Evolutionary conservation across 2,888 invertebrate genomes (phyloP).

Genomic region (Brachypalpus laphriformis): DNA sequence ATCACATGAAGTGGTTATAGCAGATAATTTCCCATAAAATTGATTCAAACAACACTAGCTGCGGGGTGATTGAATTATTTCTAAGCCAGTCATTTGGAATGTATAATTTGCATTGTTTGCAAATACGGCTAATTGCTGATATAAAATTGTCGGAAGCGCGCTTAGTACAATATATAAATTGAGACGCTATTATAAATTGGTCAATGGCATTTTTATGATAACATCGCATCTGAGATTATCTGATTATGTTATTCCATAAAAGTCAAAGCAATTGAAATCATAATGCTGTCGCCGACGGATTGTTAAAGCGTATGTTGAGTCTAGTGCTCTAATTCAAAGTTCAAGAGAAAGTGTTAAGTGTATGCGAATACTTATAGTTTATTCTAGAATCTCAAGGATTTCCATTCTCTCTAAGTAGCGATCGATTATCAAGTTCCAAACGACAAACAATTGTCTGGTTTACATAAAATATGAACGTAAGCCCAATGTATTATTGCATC

Average conservation of each 20-base stretch:
- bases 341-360: neutral
- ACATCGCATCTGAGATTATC: neutral
- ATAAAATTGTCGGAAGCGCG: slow-evolving; percentile 18
- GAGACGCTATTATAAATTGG: neutral
- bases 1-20: slow-evolving; percentile 21
- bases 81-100: neutral
- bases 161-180: slow-evolving; percentile 16
- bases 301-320: neutral
- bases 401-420: neutral
- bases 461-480: neutral
- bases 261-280: neutral
- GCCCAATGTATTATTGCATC: neutral
- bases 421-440: neutral
- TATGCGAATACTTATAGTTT: no score
- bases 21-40: slow-evolving; percentile 51
- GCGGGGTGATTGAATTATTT: slow-evolving; percentile 9
- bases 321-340: neutral
- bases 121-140: slow-evolving; percentile 22
- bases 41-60: slow-evolving; percentile 12
- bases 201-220: neutral
- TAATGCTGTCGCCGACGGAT: no score
- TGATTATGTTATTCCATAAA: neutral
- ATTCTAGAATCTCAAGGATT: neutral
- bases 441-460: neutral
- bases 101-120: slow-evolving; percentile 27